Conservation (phyloP, 2,113 vertebrate species). For the human region GRCh38 chr6:99102001-99102500, state of each 20-base stretch:
- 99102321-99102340: no score
- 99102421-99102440: background rate
- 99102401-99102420: no score
- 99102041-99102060: background rate
- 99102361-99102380: no score
- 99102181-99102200: no score
- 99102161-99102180: background rate
- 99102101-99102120: background rate
- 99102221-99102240: no score
- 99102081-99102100: background rate
- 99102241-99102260: no score
- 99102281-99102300: no score
- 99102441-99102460: background rate
- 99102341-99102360: no score
- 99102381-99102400: no score
- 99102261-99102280: no score
- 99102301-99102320: no score
- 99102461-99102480: background rate
- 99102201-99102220: no score
- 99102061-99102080: background rate
- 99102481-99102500: background rate
- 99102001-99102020: background rate
- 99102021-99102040: background rate
- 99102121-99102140: background rate
- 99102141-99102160: background rate